phyloP scores from a whole-genome alignment of 1,140 invertebrate genomes.

The Oryzaephilus surinamensis region DNA sequence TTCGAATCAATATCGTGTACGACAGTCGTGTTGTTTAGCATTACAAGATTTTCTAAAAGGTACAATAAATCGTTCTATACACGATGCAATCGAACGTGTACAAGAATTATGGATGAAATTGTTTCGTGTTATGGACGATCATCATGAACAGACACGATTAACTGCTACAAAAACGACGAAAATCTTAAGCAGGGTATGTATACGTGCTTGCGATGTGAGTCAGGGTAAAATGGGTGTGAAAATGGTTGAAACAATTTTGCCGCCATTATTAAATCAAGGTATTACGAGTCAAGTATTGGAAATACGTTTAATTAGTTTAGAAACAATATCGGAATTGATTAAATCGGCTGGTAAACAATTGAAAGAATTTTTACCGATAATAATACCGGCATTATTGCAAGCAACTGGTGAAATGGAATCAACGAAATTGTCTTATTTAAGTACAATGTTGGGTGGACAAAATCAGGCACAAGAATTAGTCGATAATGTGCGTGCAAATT shows the following conservation, averaged over 20 bases:
- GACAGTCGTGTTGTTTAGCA: conserved; percentile 83
- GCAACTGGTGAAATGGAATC: conserved; percentile 79
- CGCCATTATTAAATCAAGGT: conserved; percentile 67
- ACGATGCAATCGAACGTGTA: conserved; percentile 43
- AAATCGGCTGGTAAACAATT: conserved; percentile 64
- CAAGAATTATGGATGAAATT: conserved; percentile 70
- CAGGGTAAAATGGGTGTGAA: conserved; percentile 70
- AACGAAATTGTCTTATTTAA: conserved; percentile 65
- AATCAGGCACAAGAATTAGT: conserved; percentile 57
- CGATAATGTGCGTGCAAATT: conserved; percentile 63
- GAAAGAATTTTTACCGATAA: conserved; percentile 64
- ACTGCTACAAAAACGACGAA: conserved; percentile 68
- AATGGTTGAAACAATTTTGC: conserved; percentile 65
- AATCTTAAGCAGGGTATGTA: conserved; percentile 72
- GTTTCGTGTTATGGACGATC: conserved; percentile 87
- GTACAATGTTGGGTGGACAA: conserved; percentile 57
- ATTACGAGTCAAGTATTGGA: conserved; percentile 66
- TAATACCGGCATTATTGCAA: conserved; percentile 75
- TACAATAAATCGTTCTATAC: conserved; percentile 29
- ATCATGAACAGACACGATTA: conserved; percentile 77
- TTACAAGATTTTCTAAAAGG: conserved; percentile 66
- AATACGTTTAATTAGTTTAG: conserved; percentile 71
- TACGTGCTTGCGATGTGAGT: conserved; percentile 62
- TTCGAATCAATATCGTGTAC: conserved; percentile 72
- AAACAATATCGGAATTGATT: conserved; percentile 75